A percentile compares a stretch with the other conserved stretches of the same genome.
Conservation (phyloP, 2,888 invertebrate genomes). For the Tenthredo distinguenda region DNA sequence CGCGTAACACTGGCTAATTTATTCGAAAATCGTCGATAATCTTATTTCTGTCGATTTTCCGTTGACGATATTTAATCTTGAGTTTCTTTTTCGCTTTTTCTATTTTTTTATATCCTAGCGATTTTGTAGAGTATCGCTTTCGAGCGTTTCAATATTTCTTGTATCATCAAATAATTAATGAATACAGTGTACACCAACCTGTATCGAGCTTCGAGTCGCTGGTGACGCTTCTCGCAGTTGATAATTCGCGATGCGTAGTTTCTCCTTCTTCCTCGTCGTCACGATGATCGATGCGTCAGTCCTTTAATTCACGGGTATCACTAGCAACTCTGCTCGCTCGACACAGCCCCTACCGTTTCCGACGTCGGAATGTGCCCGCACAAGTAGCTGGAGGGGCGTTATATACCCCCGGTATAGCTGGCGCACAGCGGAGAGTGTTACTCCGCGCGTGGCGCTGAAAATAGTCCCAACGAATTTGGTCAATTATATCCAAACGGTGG, state of each 20-base stretch:
- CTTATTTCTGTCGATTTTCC: not conserved
- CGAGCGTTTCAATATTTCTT: conserved; percentile 24
- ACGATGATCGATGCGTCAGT: not conserved
- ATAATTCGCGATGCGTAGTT: not conserved
- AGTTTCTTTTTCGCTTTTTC: not conserved
- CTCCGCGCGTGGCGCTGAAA: conserved; percentile 66
- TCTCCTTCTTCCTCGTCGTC: not conserved
- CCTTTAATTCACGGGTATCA: conserved; percentile 29
- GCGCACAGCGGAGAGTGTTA: conserved; percentile 58
- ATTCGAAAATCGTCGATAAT: not conserved
- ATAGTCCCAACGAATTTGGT: conserved; percentile 61
- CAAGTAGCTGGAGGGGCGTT: conserved; percentile 59
- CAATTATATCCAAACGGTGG: not conserved
- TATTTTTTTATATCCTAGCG: not conserved
- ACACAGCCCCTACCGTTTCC: conserved; percentile 63
- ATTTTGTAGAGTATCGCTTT: not conserved
- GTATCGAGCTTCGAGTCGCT: conserved; percentile 67
- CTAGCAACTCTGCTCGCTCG: conserved; percentile 65
- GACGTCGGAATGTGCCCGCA: conserved; percentile 63
- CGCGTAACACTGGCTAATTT: not conserved
- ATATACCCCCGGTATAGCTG: conserved; percentile 61
- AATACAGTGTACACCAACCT: conserved; percentile 71
- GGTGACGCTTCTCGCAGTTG: conserved; percentile 66
- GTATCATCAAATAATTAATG: conserved; percentile 61
- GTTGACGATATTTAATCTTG: not conserved